Conservation (phyloP, 2,888 invertebrate species). For the Pristionchus mayeri region DNA sequence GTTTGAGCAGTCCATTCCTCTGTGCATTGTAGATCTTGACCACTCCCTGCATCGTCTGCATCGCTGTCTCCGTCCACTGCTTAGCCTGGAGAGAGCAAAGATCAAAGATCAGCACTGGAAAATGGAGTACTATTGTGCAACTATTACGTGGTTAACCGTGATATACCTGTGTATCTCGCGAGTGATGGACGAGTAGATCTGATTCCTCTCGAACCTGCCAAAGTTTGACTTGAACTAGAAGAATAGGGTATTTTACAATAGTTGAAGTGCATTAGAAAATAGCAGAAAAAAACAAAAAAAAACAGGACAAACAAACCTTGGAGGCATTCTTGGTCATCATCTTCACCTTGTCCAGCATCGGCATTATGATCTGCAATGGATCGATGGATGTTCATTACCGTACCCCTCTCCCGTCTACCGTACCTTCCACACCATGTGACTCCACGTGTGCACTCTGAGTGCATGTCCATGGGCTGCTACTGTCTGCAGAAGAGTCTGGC, state of each 20-base stretch:
- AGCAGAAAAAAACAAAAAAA: too few species aligned
- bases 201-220: slow-evolving; percentile 44
- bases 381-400: background rate
- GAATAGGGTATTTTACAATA: too few species aligned
- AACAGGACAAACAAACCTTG: too few species aligned
- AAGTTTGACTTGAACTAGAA: too few species aligned
- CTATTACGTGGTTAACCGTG: slow-evolving; percentile 62
- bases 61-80: slow-evolving; percentile 74
- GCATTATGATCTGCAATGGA: slow-evolving; percentile 86
- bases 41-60: slow-evolving; percentile 76
- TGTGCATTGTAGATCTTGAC: slow-evolving; percentile 75
- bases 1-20: slow-evolving; percentile 59
- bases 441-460: slow-evolving; percentile 80
- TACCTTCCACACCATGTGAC: slow-evolving; percentile 91
- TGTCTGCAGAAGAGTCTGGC: slow-evolving; percentile 96
- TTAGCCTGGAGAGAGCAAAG: slow-evolving; percentile 53
- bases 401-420: slow-evolving; percentile 45
- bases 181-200: slow-evolving; percentile 93
- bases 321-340: slow-evolving; percentile 71
- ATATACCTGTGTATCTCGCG: slow-evolving; percentile 85
- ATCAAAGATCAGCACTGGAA: background rate
- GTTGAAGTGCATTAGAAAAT: too few species aligned
- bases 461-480: slow-evolving; percentile 87
- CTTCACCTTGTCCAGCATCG: slow-evolving; percentile 92
- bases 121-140: slow-evolving; percentile 55